phyloP scores from a whole-genome alignment of 2,888 invertebrate genomes.

The Rhamphomyia laevipes region DNA sequence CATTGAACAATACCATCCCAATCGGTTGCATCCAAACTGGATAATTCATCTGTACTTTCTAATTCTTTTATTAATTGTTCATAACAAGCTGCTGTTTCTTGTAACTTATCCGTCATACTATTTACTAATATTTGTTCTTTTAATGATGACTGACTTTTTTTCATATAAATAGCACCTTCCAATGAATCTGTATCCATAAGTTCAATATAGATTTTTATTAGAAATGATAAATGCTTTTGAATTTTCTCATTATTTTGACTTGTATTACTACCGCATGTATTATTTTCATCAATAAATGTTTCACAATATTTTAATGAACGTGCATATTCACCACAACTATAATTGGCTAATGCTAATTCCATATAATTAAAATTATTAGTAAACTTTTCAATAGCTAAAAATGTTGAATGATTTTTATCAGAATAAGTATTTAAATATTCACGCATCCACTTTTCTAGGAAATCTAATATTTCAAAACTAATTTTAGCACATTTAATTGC shows the following conservation, averaged over 20 bases:
- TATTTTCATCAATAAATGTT: conserved; percentile 43
- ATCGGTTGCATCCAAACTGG: conserved; percentile 15
- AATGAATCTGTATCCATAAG: conserved; percentile 87
- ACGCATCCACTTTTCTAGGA: conserved; percentile 61
- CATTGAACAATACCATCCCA: conserved; percentile 69
- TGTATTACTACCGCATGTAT: conserved; percentile 25
- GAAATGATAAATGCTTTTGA: conserved; percentile 49
- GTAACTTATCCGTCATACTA: conserved; percentile 68
- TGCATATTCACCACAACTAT: conserved; percentile 60
- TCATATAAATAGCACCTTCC: conserved; percentile 63
- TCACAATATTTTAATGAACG: conserved; percentile 66
- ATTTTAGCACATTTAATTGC: conserved; percentile 52
- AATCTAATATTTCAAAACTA: conserved; percentile 62
- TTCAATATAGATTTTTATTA: conserved; percentile 72
- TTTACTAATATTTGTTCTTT: conserved; percentile 75
- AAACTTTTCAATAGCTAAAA: conserved; percentile 31
- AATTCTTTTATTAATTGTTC: conserved; percentile 61
- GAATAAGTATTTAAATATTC: conserved; percentile 42
- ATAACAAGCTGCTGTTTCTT: conserved; percentile 80
- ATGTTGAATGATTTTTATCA: conserved; percentile 17
- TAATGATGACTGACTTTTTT: conserved; percentile 62
- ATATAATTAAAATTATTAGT: conserved; percentile 46
- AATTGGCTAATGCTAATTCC: conserved; percentile 59
- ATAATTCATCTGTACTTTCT: conserved; percentile 36
- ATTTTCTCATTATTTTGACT: conserved; percentile 28